Evolutionary conservation across 1,140 invertebrate genomes (phyloP), one percentile per base, ranked within the genome.

Genomic region (Mesaphorura yosii): DNA sequence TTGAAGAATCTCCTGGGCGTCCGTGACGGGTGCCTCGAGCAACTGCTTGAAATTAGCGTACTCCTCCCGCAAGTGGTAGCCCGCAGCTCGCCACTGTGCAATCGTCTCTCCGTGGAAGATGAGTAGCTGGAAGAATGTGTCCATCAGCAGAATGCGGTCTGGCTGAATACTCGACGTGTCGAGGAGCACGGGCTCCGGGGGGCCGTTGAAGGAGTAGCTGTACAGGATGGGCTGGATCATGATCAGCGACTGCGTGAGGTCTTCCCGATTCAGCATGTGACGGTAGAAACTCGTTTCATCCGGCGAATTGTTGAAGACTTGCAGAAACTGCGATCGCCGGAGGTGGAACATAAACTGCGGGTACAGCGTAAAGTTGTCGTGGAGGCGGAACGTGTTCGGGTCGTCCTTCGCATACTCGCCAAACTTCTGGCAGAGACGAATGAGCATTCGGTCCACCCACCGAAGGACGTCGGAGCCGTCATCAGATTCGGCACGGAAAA

Each of bases 301-400:
- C 1, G 96, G 96, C 46, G 92, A 97, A 75, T 99, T 99, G 71
- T 99, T 99, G 71, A 99, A 99, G n/a, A 99, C 95, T 78, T 99
- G 96, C 57, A 99, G 76, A 73, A 99, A 99, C 72, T 98, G 95
- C 38, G 95, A 98, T 58, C 96, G 77, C 55, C 96, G 76, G 59
- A 99, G 73, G 71, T 99, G 96, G 70, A 98, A 99, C 91, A 99
- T 98, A 70, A 98, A 99, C 69, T 98, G 95, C 26, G 96, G 96
- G 74, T 97, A 99, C 15, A 99, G 73, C 42, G 87, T 90, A 70
- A 98, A 99, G 69, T 95, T 96, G 67, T 97, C 93, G 19, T 86
- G 81, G 29, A 98, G 79, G 57, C 90, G 76, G 99, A 98, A 48
- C 88, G 92, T 65, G 88, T 89, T 10, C 1, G 92, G 90, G 75